These are phyloP conservation scores for Morpho helenor DNA, from an alignment of 2,888 invertebrate genomes.

Conservation along the genomic window DNA sequence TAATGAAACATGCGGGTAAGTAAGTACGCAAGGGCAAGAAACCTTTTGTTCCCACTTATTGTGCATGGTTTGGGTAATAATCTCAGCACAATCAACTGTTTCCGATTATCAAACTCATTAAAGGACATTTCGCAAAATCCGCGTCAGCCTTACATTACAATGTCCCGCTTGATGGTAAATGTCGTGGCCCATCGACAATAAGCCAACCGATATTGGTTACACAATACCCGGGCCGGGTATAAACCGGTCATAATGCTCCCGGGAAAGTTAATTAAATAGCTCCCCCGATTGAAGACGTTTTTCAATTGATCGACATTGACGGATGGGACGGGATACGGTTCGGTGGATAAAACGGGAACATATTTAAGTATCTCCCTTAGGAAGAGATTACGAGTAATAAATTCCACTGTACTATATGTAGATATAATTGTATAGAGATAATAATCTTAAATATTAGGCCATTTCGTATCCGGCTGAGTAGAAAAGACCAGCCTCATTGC, in stretches of 20 bases:
- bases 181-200: conserved; percentile 42
- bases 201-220: conserved; percentile 63
- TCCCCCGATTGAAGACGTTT: conserved; percentile 48
- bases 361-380: background rate
- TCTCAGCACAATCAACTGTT: no score
- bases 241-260: conserved; percentile 57
- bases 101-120: background rate
- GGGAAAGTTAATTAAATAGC: conserved; percentile 67
- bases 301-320: conserved; percentile 50
- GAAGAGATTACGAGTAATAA: no score
- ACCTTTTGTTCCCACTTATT: no score
- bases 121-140: background rate
- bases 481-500: no score
- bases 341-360: conserved; percentile 8
- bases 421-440: background rate
- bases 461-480: no score
- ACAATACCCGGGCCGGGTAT: conserved; percentile 57
- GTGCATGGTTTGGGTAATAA: no score
- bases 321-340: conserved; percentile 13
- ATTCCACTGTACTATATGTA: background rate
- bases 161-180: conserved; percentile 45
- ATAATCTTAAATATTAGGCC: background rate
- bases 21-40: no score
- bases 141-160: conserved; percentile 15
- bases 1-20: no score